Evolutionary conservation across 2,797 vertebrate species (phyloP), one percentile per base, ranked within the genome.

Genomic region (Eupleurogrammus muticus): DNA sequence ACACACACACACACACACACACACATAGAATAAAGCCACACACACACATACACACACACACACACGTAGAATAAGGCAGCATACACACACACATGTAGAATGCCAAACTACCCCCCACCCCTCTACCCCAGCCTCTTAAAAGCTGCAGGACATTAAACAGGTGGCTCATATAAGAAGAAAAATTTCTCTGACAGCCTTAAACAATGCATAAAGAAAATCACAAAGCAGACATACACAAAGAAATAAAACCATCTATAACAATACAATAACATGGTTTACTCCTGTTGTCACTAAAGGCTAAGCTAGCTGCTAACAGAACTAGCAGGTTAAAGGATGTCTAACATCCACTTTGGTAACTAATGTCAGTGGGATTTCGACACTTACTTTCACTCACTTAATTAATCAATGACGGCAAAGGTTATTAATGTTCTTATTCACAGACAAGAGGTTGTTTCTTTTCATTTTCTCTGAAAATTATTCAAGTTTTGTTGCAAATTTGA

Each of bases 301-400:
- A 70, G 80, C 77, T 90, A 89, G 71, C 49, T 56, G 84, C 89
- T 79, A 80, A 66, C 87, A 87, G 86, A 86, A 86, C 73, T 77
- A 82, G 75, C 28, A 69, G 78, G 84, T 88, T 83, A 85, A 81
- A 70, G 69, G 73, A 79, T 67, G 40, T 72, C 79, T 73, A 83
- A 75, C 58, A 70, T 85, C 35, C 51, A 79, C 91, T 94, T 94
- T 94, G 94, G 94, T 93, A 86, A 80, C 90, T 89, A 88, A 83
- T 66, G 59, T 83, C 70, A 52, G 66, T 61, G 68, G 56, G 74
- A 72, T 47, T 44, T 17, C 81, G 73, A 81, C 62, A 69, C 2
- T 9, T n/a, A n/a, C n/a, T n/a, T n/a, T 40, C 49, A 53, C 11
- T n/a, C 51, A 59, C 24, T 20, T 0, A 44, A 76, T 56, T 56